Conservation (phyloP, 1,140 invertebrate genomes). For the Brachionus paranguensis region DNA sequence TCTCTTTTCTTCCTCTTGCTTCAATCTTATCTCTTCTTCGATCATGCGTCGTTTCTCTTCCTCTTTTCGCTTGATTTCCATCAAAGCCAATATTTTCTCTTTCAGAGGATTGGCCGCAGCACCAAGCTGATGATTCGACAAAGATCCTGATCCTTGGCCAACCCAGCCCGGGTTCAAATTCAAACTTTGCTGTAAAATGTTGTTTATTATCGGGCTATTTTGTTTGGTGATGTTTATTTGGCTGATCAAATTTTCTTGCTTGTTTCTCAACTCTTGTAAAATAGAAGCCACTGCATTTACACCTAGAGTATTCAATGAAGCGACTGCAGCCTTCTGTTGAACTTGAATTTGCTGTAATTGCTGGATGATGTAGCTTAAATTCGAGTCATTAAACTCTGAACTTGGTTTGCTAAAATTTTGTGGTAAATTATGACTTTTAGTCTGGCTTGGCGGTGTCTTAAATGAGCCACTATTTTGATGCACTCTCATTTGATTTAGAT, state of each 20-base stretch:
- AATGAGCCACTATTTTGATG: background rate
- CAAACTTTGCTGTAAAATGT: background rate
- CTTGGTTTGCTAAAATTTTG: background rate
- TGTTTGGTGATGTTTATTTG: background rate
- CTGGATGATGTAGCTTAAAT: background rate
- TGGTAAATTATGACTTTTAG: background rate
- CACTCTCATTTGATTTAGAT: slow-evolving; percentile 11
- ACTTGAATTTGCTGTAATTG: slow-evolving; percentile 25
- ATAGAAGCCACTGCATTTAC: slow-evolving; percentile 3
- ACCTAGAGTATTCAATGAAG: background rate
- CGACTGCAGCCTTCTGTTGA: background rate
- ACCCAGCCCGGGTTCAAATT: background rate
- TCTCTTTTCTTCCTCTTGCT: slow-evolving; percentile 22
- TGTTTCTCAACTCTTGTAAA: slow-evolving; percentile 4
- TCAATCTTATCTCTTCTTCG: slow-evolving; percentile 9
- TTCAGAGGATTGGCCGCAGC: background rate
- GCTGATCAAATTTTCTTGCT: background rate
- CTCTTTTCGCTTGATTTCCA: background rate
- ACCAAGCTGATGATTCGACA: background rate
- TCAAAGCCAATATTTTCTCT: background rate
- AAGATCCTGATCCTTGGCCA: background rate
- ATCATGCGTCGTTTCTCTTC: slow-evolving; percentile 11
- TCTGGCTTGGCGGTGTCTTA: background rate
- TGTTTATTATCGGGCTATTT: background rate
- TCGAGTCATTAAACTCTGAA: background rate